Percentiles rank a stretch among this genome's conserved stretches.
Conservation (phyloP, 2,113 vertebrate genomes). For the Eudorcas thomsonii region DNA sequence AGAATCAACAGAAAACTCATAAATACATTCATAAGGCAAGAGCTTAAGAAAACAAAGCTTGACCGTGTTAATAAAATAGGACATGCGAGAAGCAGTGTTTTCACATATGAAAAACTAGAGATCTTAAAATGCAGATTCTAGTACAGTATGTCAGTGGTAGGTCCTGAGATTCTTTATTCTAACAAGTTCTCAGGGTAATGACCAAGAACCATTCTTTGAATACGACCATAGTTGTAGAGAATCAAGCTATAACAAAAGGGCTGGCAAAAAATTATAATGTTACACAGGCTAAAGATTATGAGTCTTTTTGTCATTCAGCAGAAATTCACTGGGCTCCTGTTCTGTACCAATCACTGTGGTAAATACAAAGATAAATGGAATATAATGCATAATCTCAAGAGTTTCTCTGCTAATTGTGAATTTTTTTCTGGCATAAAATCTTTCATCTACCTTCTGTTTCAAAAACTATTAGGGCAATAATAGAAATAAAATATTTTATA, state of each 20-base stretch:
- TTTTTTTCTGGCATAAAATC: neutral
- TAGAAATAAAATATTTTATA: neutral
- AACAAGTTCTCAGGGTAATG: neutral
- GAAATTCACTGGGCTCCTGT: neutral
- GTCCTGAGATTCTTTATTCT: neutral
- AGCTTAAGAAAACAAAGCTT: neutral
- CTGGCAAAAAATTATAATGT: neutral
- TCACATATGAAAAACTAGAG: neutral
- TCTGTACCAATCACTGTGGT: neutral
- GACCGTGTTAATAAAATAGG: neutral
- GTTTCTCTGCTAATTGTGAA: neutral
- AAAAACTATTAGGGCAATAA: neutral
- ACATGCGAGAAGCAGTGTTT: neutral
- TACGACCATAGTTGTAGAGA: neutral
- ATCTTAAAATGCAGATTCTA: neutral
- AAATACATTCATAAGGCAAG: neutral
- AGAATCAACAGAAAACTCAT: constrained; percentile 10
- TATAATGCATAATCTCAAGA: neutral
- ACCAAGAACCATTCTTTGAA: neutral
- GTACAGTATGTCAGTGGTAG: neutral
- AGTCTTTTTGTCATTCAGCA: neutral
- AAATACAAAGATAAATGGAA: neutral
- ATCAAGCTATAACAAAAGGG: neutral
- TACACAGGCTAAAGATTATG: neutral
- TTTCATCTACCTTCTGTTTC: neutral